Evolutionary conservation across 92 coral and sea anemone genomes (phyloP).

Genomic region (Siderastrea radians): DNA sequence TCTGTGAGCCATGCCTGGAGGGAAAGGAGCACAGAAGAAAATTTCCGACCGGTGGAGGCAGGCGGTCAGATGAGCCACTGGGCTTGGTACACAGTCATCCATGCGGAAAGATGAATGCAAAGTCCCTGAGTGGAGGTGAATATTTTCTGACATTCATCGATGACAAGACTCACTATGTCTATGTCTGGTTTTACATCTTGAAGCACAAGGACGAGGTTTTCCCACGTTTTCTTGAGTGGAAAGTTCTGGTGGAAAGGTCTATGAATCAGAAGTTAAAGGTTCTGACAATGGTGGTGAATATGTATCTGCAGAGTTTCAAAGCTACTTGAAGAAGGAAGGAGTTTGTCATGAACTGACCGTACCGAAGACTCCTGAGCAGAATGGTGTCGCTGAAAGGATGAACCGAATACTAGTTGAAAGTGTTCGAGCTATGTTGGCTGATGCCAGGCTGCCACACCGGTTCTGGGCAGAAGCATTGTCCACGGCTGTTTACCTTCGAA

Average conservation of each 20-base stretch:
- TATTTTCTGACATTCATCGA: conserved; percentile 72
- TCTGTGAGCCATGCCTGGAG: conserved; percentile 65
- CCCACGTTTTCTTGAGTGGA: conserved; percentile 58
- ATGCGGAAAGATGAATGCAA: conserved; percentile 64
- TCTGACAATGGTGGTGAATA: too few relatives aligned
- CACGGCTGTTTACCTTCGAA: conserved; percentile 67
- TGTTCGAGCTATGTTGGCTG: conserved; percentile 60
- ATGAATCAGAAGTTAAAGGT: too few relatives aligned
- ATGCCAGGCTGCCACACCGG: conserved; percentile 62
- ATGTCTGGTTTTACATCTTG: too few relatives aligned
- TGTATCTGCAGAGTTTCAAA: too few relatives aligned
- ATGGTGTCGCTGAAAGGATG: too few relatives aligned
- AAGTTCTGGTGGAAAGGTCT: too few relatives aligned
- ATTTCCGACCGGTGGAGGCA: conserved; percentile 32
- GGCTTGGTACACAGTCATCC: conserved; percentile 64
- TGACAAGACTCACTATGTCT: too few relatives aligned
- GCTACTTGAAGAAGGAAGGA: too few relatives aligned
- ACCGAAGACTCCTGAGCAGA: conserved; percentile 71
- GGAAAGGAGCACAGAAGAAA: conserved; percentile 61
- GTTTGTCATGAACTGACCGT: conserved; percentile 57
- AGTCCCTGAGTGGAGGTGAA: conserved; percentile 63
- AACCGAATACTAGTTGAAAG: too few relatives aligned
- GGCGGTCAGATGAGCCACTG: conserved; percentile 57
- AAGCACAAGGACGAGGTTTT: conserved; percentile 61
- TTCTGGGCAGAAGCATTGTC: conserved; percentile 77